Conservation (phyloP, 2,797 vertebrate genomes). For the Pogonophryne albipinna region DNA sequence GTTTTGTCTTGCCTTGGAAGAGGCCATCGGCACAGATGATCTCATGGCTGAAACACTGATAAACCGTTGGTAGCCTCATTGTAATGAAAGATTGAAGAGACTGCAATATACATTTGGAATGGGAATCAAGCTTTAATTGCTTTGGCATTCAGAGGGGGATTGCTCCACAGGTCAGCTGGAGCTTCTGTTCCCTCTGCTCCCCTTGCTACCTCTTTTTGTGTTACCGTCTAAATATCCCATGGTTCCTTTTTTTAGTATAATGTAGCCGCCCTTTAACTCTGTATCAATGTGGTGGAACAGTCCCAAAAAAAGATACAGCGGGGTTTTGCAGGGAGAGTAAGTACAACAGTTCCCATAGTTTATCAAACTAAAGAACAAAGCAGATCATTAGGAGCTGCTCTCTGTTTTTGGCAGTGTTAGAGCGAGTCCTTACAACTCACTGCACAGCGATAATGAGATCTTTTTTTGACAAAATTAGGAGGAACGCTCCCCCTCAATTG, state of each 20-base stretch:
- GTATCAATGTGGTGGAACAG: conserved; percentile 2
- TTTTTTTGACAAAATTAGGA: conserved; percentile 3
- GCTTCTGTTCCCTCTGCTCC: conserved; percentile 5
- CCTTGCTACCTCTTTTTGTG: conserved; percentile 20
- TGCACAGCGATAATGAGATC: conserved; percentile 53
- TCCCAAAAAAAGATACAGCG: conserved; percentile 23
- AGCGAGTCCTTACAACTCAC: conserved; percentile 33
- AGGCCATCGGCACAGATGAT: neutral
- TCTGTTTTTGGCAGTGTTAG: conserved; percentile 43
- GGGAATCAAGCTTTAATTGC: neutral
- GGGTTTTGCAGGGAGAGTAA: conserved; percentile 5
- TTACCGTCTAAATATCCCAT: conserved; percentile 30
- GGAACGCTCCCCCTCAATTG: neutral
- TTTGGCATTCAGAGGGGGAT: conserved; percentile 33
- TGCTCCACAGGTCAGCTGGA: conserved; percentile 7
- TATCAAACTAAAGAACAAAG: conserved; percentile 28
- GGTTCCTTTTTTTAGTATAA: conserved; percentile 34
- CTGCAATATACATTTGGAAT: neutral
- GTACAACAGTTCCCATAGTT: conserved; percentile 13
- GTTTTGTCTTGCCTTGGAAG: neutral
- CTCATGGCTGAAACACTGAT: neutral
- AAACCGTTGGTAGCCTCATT: neutral
- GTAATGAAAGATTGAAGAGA: neutral
- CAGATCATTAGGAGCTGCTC: conserved; percentile 34
- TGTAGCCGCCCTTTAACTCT: conserved; percentile 23